Evolutionary conservation across 2,888 invertebrate genomes (phyloP).

Genomic region (Chloroclysta siterata): DNA sequence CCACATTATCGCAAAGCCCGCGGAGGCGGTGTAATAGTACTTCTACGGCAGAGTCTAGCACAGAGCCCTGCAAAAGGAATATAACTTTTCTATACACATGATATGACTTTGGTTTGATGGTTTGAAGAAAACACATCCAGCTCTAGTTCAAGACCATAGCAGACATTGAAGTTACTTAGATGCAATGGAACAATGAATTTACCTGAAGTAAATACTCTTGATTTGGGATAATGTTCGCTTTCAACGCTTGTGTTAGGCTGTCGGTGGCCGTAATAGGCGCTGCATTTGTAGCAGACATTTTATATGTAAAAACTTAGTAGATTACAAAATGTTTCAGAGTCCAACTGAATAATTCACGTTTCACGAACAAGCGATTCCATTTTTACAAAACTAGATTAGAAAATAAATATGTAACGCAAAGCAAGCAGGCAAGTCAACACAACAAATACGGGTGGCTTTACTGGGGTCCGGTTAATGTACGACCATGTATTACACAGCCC

Average conservation of each 20-base stretch:
- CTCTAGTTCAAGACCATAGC: not conserved
- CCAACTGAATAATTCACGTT: not conserved
- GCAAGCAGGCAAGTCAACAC: too few species aligned
- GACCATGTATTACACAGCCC: too few species aligned
- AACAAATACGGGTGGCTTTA: too few species aligned
- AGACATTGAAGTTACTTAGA: too few species aligned
- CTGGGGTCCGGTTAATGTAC: too few species aligned
- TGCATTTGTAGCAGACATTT: conserved; percentile 67
- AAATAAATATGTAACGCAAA: too few species aligned
- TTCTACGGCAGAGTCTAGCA: conserved; percentile 95
- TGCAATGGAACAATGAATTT: conserved; percentile 11
- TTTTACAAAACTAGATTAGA: too few species aligned
- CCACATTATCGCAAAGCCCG: conserved; percentile 97
- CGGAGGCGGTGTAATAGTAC: conserved; percentile 94
- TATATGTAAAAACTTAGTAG: not conserved
- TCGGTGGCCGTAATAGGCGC: conserved; percentile 89
- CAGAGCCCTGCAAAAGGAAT: conserved; percentile 89
- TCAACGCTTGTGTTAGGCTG: conserved; percentile 90
- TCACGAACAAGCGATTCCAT: too few species aligned
- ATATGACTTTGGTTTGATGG: not conserved
- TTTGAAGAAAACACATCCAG: not conserved
- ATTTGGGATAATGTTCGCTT: conserved; percentile 94
- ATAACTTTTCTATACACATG: not conserved
- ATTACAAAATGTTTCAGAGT: not conserved
- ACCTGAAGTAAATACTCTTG: conserved; percentile 94